Evolutionary conservation across 2,113 vertebrate species (phyloP).

Genomic region (Lagopus muta): DNA sequence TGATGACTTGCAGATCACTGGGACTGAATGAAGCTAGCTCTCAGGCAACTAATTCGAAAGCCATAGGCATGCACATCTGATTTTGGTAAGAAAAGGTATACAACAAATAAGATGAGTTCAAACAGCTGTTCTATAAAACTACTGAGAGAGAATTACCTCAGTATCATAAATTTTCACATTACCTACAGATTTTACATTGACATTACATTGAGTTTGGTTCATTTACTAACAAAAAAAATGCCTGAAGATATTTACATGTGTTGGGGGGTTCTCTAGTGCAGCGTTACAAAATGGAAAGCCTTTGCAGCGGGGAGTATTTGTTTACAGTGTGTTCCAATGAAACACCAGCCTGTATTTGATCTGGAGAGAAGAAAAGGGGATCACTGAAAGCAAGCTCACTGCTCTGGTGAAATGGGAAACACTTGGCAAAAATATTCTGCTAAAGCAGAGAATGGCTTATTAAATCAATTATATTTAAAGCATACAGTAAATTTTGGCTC

Average conservation of each 20-base stretch:
- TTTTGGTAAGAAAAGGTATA: not conserved
- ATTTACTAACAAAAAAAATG: not conserved
- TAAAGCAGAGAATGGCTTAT: not conserved
- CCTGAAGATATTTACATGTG: not conserved
- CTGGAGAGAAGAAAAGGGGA: not conserved
- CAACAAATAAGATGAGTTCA: not conserved
- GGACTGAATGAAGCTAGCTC: not conserved
- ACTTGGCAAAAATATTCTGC: not conserved
- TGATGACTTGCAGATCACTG: not conserved
- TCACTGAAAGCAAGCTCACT: not conserved
- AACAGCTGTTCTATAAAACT: not conserved
- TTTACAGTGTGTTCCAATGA: conserved; percentile 46
- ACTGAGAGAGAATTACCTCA: not conserved
- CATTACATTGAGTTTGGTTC: not conserved
- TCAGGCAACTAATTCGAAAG: not conserved
- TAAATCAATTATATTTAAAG: not conserved
- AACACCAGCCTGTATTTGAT: conserved; percentile 44
- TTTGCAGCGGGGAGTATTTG: not conserved
- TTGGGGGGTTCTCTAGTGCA: not conserved
- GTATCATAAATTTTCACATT: not conserved
- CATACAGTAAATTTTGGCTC: not conserved
- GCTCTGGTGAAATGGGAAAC: conserved; percentile 40
- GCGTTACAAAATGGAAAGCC: not conserved
- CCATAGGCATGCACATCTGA: not conserved
- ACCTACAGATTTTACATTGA: not conserved